Percentiles rank a stretch among this genome's conserved stretches.
Evolutionary conservation across 2,888 invertebrate species (phyloP).

Genomic region (Agriopis leucophaearia): DNA sequence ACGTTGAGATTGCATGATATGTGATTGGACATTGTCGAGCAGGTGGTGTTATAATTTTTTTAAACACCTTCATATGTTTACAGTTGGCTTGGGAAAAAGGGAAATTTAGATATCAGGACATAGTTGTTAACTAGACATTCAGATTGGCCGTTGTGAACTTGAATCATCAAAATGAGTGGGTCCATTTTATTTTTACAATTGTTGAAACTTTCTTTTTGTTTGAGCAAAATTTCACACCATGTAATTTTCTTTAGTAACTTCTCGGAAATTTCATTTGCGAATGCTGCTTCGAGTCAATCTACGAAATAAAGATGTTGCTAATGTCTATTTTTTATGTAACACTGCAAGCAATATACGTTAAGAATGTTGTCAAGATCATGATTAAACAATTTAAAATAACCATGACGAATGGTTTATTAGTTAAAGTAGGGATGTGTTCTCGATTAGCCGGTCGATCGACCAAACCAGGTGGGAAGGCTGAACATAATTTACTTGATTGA

Average conservation of each 20-base stretch:
- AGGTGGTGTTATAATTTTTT: too few species aligned
- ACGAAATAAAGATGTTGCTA: constrained; percentile 9
- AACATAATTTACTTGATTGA: constrained; percentile 63
- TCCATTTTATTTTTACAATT: background rate
- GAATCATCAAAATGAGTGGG: too few species aligned
- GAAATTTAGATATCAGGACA: too few species aligned
- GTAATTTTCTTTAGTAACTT: constrained; percentile 11
- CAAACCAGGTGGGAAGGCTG: constrained; percentile 61
- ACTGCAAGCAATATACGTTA: constrained; percentile 17
- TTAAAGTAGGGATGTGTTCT: constrained; percentile 57
- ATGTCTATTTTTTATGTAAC: constrained; percentile 23
- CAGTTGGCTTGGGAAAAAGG: too few species aligned
- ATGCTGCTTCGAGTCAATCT: constrained; percentile 21
- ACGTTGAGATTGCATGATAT: too few species aligned
- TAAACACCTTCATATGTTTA: too few species aligned
- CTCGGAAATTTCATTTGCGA: constrained; percentile 12
- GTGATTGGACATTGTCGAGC: too few species aligned
- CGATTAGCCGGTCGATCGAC: constrained; percentile 58
- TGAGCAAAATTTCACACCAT: background rate
- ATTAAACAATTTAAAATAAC: constrained; percentile 47
- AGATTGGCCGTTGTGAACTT: too few species aligned
- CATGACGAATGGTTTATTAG: constrained; percentile 48
- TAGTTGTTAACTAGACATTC: too few species aligned
- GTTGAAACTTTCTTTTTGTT: background rate
- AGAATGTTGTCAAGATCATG: constrained; percentile 40